Base-by-base conservation (phyloP, 2,113 vertebrate species). In the Phalacrocorax carbo region DNA sequence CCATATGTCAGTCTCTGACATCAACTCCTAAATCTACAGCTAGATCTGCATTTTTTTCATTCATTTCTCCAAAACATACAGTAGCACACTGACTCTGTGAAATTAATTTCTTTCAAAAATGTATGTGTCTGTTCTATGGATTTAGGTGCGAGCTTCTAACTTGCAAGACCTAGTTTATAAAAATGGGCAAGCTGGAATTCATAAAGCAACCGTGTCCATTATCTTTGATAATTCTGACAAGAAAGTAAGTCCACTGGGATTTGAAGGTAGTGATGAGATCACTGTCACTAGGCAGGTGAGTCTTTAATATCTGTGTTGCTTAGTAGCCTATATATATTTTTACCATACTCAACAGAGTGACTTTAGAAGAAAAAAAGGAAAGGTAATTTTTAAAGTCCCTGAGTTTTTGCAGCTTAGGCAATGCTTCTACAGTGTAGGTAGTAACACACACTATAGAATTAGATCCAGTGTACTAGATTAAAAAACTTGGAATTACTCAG, bases 91-190 rank as follows among this genome's bases (percentile, higher is more conserved):
- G 32, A 76, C 66, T 60, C 30, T 36, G 10, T 72, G 25, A 52
- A 46, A 26, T 42, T 2, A 44, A 32, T 82, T 46, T 36, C 7
- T 91, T 93, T 73, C 5, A 32, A 52, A 55, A 70, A 60, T 13
- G 2, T 51, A 11, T 76, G 55, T 75, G 2, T 82, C 42, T 89
- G 3, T 91, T 95, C 15, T 6, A 26, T 60, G 62, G 34, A 81
- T 93, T 84, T 90, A 99, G 99, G 99, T 99, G 40, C 98, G 99
- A 97, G 99, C 99, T 76, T 97, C 98, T 42, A 99, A 98, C 91
- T 97, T 99, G 20, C 99, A 99, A 88, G 99, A 99, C 86, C 94
- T 99, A 72, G 98, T 99, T 85, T 99, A 99, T 94, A 99, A 99
- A 97, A 99, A 98, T 62, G 99, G 99, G 5, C 99, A 99, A 88